Evolutionary conservation across 1,140 invertebrate species (phyloP).

Genomic region (Ruditapes philippinarum): DNA sequence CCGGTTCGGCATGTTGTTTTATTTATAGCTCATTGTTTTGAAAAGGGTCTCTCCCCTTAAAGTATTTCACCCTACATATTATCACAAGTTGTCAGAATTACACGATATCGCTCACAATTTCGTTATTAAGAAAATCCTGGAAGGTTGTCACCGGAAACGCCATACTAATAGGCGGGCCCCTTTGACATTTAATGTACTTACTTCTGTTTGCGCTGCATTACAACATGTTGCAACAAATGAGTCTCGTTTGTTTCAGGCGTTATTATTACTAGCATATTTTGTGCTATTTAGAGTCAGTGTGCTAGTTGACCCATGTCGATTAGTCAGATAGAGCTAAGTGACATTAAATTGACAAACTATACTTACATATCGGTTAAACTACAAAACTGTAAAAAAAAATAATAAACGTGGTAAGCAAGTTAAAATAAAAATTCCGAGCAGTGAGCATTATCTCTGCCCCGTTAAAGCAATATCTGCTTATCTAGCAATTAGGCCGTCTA

Average conservation of each 20-base stretch:
- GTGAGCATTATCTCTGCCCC: no score
- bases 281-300: no score
- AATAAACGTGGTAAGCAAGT: not conserved
- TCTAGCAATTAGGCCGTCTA: no score
- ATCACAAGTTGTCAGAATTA: not conserved
- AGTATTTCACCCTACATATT: not conserved
- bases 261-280: no score
- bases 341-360: not conserved
- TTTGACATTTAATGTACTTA: not conserved
- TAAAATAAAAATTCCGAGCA: not conserved
- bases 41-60: not conserved
- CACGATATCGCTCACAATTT: not conserved
- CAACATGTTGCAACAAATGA: no score
- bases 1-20: not conserved
- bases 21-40: constrained; percentile 8
- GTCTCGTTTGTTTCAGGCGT: no score
- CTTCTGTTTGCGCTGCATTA: no score
- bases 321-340: not conserved
- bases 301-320: not conserved
- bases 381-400: no score
- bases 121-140: no score
- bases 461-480: no score
- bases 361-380: not conserved
- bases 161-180: not conserved
- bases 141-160: not conserved